A percentile compares a stretch with the other conserved stretches of the same genome.
Evolutionary conservation across 1,140 invertebrate species (phyloP).

Genomic region (Micrasema minimum): DNA sequence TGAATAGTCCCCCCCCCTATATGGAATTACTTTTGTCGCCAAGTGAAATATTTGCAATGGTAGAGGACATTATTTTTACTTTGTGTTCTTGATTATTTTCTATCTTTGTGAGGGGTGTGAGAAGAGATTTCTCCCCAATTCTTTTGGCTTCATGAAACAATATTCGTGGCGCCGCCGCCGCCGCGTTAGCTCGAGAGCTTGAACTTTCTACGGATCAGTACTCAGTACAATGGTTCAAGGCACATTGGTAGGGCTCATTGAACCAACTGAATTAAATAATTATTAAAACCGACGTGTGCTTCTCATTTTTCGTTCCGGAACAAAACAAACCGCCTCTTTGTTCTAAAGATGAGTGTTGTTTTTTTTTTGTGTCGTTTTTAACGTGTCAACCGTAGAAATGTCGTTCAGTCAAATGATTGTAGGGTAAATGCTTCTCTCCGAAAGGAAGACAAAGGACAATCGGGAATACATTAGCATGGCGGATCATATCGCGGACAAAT

Average conservation of each 20-base stretch:
- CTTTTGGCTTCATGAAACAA: conserved; percentile 21
- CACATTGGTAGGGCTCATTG: conserved; percentile 13
- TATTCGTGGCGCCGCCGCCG: conserved; percentile 23
- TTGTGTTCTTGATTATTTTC: too few relatives aligned
- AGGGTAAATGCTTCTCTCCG: too few relatives aligned
- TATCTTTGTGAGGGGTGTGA: neutral
- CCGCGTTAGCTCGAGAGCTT: neutral
- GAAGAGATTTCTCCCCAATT: conserved; percentile 24
- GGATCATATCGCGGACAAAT: neutral
- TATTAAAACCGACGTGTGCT: neutral
- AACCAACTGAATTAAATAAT: conserved; percentile 26
- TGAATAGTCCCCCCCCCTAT: too few relatives aligned
- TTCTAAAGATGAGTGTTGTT: too few relatives aligned
- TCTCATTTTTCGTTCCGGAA: too few relatives aligned
- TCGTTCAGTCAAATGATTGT: too few relatives aligned
- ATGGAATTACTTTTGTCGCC: too few relatives aligned
- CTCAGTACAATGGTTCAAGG: conserved; percentile 1
- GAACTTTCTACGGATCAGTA: conserved; percentile 4
- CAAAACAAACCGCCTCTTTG: neutral
- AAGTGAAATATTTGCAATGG: neutral
- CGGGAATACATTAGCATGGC: neutral
- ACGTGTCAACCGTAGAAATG: too few relatives aligned
- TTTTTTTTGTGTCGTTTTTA: too few relatives aligned
- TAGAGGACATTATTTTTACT: too few relatives aligned
- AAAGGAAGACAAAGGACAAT: too few relatives aligned